Conservation (phyloP, 2,888 invertebrate species). For the Balanococcus diminutus region DNA sequence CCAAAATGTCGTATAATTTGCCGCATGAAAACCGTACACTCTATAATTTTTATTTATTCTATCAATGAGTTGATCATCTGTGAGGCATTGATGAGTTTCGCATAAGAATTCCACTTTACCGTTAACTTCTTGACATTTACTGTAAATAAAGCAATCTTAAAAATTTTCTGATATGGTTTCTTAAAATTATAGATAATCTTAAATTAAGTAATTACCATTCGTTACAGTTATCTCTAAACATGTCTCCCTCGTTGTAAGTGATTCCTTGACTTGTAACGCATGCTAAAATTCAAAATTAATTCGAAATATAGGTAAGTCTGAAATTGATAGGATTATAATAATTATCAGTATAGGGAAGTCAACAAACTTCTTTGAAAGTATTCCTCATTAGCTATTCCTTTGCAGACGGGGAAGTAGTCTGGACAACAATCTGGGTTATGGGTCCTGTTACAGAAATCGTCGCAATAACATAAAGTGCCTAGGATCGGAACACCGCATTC, state of each 20-base stretch:
- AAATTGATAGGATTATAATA: too few relatives aligned
- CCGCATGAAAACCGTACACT: slow-evolving; percentile 75
- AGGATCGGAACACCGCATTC: slow-evolving; percentile 81
- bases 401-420: slow-evolving; percentile 81
- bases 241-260: slow-evolving; percentile 65
- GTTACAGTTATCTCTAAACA: slow-evolving; percentile 73
- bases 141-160: slow-evolving; percentile 58
- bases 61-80: slow-evolving; percentile 72
- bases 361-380: too few relatives aligned
- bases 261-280: slow-evolving; percentile 67
- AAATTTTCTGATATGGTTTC: background rate
- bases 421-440: slow-evolving; percentile 87
- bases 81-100: slow-evolving; percentile 73
- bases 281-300: slow-evolving; percentile 58
- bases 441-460: slow-evolving; percentile 84
- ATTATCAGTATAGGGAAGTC: too few relatives aligned
- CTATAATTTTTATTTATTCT: slow-evolving; percentile 68
- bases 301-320: slow-evolving; percentile 55
- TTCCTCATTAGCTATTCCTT: too few relatives aligned
- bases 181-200: too few relatives aligned
- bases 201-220: slow-evolving; percentile 67
- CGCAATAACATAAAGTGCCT: slow-evolving; percentile 91
- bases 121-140: slow-evolving; percentile 62
- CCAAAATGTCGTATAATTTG: slow-evolving; percentile 83
- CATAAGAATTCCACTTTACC: slow-evolving; percentile 68